A percentile compares a stretch with the other conserved stretches of the same genome.
Conservation (phyloP, 1,140 invertebrate species). For the Drosophila willistoni region DNA sequence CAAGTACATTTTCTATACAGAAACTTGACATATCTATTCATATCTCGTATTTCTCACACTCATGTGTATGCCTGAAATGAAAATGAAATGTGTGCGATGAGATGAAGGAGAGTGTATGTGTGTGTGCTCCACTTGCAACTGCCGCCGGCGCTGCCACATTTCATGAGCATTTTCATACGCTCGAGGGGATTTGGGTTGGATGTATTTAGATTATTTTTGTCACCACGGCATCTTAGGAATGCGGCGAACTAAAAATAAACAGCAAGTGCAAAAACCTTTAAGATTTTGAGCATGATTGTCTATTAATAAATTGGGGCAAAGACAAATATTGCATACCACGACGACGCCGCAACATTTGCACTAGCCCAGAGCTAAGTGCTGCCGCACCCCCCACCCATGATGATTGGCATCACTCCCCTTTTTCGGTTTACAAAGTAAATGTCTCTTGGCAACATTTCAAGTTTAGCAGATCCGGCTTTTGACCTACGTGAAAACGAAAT, state of each 20-base stretch:
- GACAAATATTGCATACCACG: slow-evolving; percentile 25
- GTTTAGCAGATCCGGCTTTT: slow-evolving; percentile 64
- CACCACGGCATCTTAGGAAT: slow-evolving; percentile 70
- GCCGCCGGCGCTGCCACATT: slow-evolving; percentile 7
- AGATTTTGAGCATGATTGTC: slow-evolving; percentile 36
- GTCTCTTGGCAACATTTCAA: slow-evolving; percentile 55
- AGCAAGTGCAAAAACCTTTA: slow-evolving; percentile 78
- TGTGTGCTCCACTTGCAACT: slow-evolving; percentile 63
- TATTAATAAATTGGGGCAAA: slow-evolving; percentile 47
- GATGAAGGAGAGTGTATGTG: slow-evolving; percentile 20
- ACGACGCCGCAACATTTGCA: neutral
- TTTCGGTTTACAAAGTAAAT: slow-evolving; percentile 13
- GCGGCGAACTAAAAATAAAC: slow-evolving; percentile 63
- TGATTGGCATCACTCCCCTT: neutral
- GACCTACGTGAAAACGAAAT: slow-evolving; percentile 49
- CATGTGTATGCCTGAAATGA: neutral
- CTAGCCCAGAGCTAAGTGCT: slow-evolving; percentile 2
- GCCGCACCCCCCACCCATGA: neutral
- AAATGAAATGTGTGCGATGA: slow-evolving; percentile 15
- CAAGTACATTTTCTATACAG: neutral
- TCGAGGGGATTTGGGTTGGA: slow-evolving; percentile 28
- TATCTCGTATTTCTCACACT: neutral
- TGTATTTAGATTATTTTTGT: slow-evolving; percentile 48
- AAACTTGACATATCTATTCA: neutral
- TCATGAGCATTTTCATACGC: slow-evolving; percentile 44